phyloP scores from a whole-genome alignment of 2,113 vertebrate genomes.

The Pithys albifrons region DNA sequence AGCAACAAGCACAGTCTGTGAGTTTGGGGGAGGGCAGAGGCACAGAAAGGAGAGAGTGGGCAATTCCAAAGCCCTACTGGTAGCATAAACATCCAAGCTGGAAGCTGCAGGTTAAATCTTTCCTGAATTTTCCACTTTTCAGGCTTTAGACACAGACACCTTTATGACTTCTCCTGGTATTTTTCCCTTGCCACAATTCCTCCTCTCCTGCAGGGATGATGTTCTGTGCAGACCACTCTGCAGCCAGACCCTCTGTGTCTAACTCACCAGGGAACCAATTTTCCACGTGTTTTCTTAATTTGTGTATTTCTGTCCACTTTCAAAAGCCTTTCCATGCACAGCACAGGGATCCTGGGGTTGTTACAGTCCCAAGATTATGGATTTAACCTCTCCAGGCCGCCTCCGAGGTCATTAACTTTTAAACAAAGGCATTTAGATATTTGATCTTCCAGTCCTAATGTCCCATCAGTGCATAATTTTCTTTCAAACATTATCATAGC shows the following conservation, averaged over 20 bases:
- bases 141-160: background rate
- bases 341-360: background rate
- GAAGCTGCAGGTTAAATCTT: background rate
- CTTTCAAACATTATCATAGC: background rate
- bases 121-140: background rate
- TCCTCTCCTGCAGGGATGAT: background rate
- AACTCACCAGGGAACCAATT: background rate
- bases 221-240: background rate
- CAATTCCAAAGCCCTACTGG: background rate
- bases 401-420: background rate
- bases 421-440: background rate
- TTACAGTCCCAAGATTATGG: accelerated
- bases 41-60: background rate
- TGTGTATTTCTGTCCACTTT: background rate
- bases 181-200: background rate
- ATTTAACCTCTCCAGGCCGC: background rate
- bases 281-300: background rate
- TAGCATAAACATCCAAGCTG: background rate
- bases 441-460: background rate
- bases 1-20: background rate
- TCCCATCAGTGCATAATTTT: background rate
- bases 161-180: background rate
- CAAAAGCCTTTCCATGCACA: background rate
- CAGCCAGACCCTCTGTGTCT: background rate
- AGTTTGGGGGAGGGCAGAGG: background rate